phyloP scores from a whole-genome alignment of 2,888 invertebrate genomes.

The Panzeria rudis region DNA sequence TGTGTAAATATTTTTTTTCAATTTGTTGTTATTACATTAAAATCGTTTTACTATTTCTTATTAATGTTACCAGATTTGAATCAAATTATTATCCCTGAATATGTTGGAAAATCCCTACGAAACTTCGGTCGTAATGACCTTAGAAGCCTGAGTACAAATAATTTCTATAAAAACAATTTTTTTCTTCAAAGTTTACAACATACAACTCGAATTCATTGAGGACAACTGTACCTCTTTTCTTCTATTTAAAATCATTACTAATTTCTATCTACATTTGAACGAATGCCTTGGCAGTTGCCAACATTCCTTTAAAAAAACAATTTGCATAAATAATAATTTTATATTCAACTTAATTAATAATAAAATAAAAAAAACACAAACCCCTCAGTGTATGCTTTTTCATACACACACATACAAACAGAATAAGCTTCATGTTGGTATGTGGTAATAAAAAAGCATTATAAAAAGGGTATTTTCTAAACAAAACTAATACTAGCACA shows the following conservation, averaged over 20 bases:
- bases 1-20: too few relatives aligned
- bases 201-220: not conserved
- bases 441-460: not conserved
- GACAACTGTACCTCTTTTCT: constrained; percentile 53
- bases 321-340: constrained; percentile 72
- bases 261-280: constrained; percentile 3
- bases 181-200: not conserved
- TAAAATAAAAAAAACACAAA: constrained; percentile 52
- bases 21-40: too few relatives aligned
- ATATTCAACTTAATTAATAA: constrained; percentile 71
- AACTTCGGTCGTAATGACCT: too few relatives aligned
- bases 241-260: constrained; percentile 4
- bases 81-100: too few relatives aligned
- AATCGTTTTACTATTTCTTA: too few relatives aligned
- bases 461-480: constrained; percentile 41
- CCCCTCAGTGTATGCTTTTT: constrained; percentile 18
- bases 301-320: constrained; percentile 52
- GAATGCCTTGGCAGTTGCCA: constrained; percentile 9
- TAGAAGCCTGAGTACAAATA: too few relatives aligned
- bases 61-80: too few relatives aligned
- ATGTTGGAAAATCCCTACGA: too few relatives aligned
- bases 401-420: not conserved
- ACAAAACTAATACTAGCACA: constrained; percentile 46
- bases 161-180: not conserved
- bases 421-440: constrained; percentile 17